A percentile compares a stretch with the other conserved stretches of the same genome.
Conservation (phyloP, 1,140 invertebrate genomes). For the Lepidurus couesii region DNA sequence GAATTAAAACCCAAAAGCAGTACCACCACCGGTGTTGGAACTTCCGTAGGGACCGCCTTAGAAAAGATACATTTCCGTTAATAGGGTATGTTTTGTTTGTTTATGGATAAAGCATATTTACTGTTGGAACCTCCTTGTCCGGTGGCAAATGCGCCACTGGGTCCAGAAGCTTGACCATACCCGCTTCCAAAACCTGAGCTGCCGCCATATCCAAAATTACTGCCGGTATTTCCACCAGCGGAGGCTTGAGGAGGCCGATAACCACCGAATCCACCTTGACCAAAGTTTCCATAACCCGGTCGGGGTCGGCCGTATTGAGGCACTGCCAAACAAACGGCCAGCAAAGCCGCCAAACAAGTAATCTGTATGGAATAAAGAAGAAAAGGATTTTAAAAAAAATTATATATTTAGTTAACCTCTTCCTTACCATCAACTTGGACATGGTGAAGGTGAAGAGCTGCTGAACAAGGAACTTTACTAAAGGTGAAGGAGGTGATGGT, state of each 20-base stretch:
- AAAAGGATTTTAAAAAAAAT: neutral
- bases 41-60: neutral
- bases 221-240: constrained; percentile 3
- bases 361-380: neutral
- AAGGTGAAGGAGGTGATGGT: neutral
- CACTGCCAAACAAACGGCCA: neutral
- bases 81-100: neutral
- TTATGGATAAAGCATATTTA: neutral
- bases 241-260: neutral
- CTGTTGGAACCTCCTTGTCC: neutral
- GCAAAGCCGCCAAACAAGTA: neutral
- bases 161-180: neutral
- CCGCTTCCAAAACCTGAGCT: neutral
- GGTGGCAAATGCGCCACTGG: neutral
- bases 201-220: neutral
- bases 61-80: neutral
- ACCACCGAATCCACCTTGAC: neutral
- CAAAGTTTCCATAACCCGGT: neutral
- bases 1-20: neutral
- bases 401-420: neutral
- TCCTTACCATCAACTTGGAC: neutral
- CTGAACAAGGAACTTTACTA: neutral
- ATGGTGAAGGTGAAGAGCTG: neutral
- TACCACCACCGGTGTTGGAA: neutral
- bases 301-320: neutral